These are phyloP conservation scores for Seriola dumerili DNA, from an alignment of 2,113 vertebrate species.

Conservation along the genomic window DNA sequence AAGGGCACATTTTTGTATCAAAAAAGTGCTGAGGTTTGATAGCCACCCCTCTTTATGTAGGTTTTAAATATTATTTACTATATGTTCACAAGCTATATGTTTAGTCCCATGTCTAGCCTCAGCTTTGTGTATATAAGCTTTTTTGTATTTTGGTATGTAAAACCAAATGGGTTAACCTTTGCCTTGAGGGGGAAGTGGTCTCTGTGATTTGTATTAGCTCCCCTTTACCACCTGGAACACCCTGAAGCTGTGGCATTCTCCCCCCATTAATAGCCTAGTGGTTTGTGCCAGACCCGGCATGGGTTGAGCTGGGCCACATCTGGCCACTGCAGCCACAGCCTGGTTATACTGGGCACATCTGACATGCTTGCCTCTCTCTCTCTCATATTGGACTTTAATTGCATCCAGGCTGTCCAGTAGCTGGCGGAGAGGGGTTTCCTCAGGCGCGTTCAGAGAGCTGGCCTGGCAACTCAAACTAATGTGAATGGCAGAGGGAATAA, in stretches of 20 bases:
- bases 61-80: slow-evolving; percentile 7
- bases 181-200: slow-evolving; percentile 34
- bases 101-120: slow-evolving; percentile 3
- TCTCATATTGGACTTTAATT: slow-evolving; percentile 72
- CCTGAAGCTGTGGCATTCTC: slow-evolving; percentile 56
- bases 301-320: slow-evolving; percentile 64
- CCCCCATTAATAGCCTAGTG: slow-evolving; percentile 51
- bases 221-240: slow-evolving; percentile 69
- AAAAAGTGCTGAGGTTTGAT: neutral
- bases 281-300: slow-evolving; percentile 37
- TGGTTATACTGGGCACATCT: slow-evolving; percentile 52
- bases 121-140: neutral
- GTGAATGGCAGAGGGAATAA: slow-evolving; percentile 73
- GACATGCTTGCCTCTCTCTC: slow-evolving; percentile 32
- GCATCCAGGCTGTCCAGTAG: slow-evolving; percentile 67
- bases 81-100: slow-evolving; percentile 22
- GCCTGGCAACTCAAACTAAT: slow-evolving; percentile 73
- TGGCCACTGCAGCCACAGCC: slow-evolving; percentile 62
- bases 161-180: slow-evolving; percentile 47
- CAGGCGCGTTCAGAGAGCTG: slow-evolving; percentile 74
- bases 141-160: slow-evolving; percentile 26
- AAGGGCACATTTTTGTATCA: too few species aligned
- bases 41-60: slow-evolving; percentile 2
- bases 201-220: slow-evolving; percentile 56
- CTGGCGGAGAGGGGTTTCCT: slow-evolving; percentile 82